Base-by-base conservation (phyloP, 1,140 invertebrate species). In the Drosophila arawakana region DNA sequence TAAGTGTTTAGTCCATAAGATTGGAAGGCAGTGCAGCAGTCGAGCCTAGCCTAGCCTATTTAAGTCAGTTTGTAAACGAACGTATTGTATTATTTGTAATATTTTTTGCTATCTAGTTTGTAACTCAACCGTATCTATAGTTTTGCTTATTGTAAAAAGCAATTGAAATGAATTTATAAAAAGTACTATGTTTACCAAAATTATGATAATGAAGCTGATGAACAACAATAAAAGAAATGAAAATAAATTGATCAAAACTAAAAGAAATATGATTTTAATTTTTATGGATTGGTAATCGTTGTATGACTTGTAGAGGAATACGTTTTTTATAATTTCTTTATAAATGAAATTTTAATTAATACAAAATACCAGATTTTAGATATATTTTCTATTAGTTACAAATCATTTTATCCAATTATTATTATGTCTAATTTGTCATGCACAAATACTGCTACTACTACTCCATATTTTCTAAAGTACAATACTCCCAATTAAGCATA, bases 171-270 rank as follows among this genome's bases (percentile, higher is more conserved):
- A 77, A 90, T 89, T 89, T 89, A 84, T 89, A 84, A 89, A 89
- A 89, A 89, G 84, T 89, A 89, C 84, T 89, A 84, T 79, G 84
- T 89, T 89, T 89, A 89, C 85, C 84, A 89, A 84, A 57, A 76
- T 57, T 70, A 49, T 66, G 57, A 62, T 70, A 72, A 84, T 85
- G 81, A 88, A 88, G 83, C 83, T 89, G 84, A 86, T 86, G 60
- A 80, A 86, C 69, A 59, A 68, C 35, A 68, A 67, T 18, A 78
- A 62, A 76, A 76, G 76, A 76, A 76, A 62, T 25, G 59, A 74
- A 74, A 78, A 63, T 47, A 55, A 83, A 89, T 84, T 88, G 83
- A 83, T 88, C 76, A 80, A 88, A 86, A 83, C 73, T 43, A 82
- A 88, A 55, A 39, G 3, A 18, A 10, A 30, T 13, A 11, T 7